Conservation (phyloP, 2,888 invertebrate genomes). For the Zhuqinia jingwanae region DNA sequence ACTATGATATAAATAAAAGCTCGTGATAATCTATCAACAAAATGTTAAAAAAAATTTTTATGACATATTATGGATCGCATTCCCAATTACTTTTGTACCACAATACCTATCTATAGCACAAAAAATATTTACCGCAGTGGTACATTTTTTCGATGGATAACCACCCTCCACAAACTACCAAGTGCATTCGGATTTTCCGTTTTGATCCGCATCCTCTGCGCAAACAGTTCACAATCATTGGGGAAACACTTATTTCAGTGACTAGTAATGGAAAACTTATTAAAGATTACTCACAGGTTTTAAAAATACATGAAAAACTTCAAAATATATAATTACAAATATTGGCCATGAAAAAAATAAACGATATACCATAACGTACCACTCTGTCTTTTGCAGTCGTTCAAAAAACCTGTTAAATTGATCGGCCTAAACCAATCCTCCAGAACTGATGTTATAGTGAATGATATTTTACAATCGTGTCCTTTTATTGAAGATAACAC, state of each 20-base stretch:
- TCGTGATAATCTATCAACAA: not conserved
- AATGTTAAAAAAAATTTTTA: no score
- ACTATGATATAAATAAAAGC: not conserved
- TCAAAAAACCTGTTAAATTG: conserved; percentile 70
- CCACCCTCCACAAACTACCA: conserved; percentile 32
- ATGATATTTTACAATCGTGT: conserved; percentile 63
- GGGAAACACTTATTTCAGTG: conserved; percentile 62
- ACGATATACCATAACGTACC: no score
- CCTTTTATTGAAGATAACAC: conserved; percentile 65
- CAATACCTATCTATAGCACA: not conserved
- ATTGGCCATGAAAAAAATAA: no score
- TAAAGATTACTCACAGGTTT: conserved; percentile 64
- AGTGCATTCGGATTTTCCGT: conserved; percentile 63
- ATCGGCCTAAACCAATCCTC: conserved; percentile 56
- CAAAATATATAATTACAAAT: not conserved
- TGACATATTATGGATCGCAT: no score
- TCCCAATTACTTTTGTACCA: not conserved
- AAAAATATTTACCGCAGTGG: not conserved
- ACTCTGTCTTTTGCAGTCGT: conserved; percentile 51
- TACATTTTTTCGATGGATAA: conserved; percentile 55
- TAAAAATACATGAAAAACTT: not conserved
- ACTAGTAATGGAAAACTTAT: conserved; percentile 47
- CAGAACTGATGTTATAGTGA: conserved; percentile 47
- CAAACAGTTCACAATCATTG: conserved; percentile 66
- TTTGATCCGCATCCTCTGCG: conserved; percentile 75